Evolutionary conservation across 2,113 vertebrate genomes (phyloP).

Genomic region (Hippoglossus stenolepis): DNA sequence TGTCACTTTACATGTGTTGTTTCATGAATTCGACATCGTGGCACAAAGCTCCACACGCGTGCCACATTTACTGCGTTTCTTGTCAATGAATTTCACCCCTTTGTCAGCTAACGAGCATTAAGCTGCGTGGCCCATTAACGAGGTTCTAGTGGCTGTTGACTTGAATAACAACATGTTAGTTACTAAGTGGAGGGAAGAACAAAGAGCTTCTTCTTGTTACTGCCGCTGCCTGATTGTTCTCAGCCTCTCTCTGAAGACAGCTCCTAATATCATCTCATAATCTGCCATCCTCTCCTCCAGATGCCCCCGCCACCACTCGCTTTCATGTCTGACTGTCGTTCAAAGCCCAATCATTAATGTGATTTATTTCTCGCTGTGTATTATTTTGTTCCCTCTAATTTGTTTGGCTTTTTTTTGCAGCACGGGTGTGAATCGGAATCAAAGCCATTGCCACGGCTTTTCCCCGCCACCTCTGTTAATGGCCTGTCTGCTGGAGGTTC

Average conservation of each 20-base stretch:
- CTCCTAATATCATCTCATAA: slow-evolving; percentile 74
- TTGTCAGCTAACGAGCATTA: slow-evolving; percentile 70
- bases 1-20: slow-evolving; percentile 2
- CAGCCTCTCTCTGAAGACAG: slow-evolving; percentile 71
- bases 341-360: slow-evolving; percentile 76
- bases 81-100: slow-evolving; percentile 52
- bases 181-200: slow-evolving; percentile 64
- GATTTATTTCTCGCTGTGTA: slow-evolving; percentile 79
- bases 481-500: slow-evolving; percentile 68
- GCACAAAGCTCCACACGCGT: slow-evolving; percentile 30
- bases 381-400: slow-evolving; percentile 80
- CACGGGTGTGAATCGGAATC: slow-evolving; percentile 78
- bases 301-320: slow-evolving; percentile 63
- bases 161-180: slow-evolving; percentile 77
- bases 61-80: slow-evolving; percentile 35
- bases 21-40: slow-evolving; percentile 11
- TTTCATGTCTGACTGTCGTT: slow-evolving; percentile 72
- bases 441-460: slow-evolving; percentile 74
- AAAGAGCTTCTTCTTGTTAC: slow-evolving; percentile 72
- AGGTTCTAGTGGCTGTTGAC: slow-evolving; percentile 76
- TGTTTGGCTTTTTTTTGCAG: slow-evolving; percentile 75
- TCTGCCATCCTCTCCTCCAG: slow-evolving; percentile 74
- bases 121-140: slow-evolving; percentile 61
- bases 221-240: slow-evolving; percentile 70
- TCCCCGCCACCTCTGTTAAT: slow-evolving; percentile 79